These are phyloP conservation scores for Eupithecia dodoneata DNA, from an alignment of 2,888 invertebrate genomes.

Conservation along the genomic window DNA sequence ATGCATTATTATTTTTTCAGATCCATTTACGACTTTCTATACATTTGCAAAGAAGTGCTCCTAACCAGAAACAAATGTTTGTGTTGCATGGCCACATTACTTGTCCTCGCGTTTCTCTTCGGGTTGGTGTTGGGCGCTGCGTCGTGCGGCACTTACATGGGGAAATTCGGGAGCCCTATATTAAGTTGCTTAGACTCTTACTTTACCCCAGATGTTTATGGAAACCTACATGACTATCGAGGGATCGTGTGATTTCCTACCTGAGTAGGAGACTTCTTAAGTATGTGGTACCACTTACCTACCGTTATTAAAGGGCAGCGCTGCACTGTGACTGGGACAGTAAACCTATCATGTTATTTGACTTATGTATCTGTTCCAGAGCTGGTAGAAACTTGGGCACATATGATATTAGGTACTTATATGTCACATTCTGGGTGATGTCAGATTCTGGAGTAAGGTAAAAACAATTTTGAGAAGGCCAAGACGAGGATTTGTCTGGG, in stretches of 20 bases:
- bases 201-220: slow-evolving; percentile 57
- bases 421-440: too few relatives aligned
- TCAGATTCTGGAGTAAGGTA: too few relatives aligned
- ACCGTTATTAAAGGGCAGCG: background rate
- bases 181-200: slow-evolving; percentile 70
- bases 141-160: slow-evolving; percentile 66
- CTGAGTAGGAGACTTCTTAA: background rate
- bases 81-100: slow-evolving; percentile 51
- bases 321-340: too few relatives aligned
- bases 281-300: background rate
- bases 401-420: too few relatives aligned
- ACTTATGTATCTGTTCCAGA: too few relatives aligned
- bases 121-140: slow-evolving; percentile 71
- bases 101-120: slow-evolving; percentile 55
- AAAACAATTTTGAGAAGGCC: too few relatives aligned
- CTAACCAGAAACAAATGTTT: slow-evolving; percentile 59
- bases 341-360: too few relatives aligned
- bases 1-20: slow-evolving; percentile 53
- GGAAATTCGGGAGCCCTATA: slow-evolving; percentile 72
- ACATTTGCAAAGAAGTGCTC: slow-evolving; percentile 63
- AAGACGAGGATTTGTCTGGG: too few relatives aligned
- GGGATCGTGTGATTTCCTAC: slow-evolving; percentile 51
- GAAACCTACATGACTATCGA: slow-evolving; percentile 54
- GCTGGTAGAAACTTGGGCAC: too few relatives aligned
- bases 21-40: slow-evolving; percentile 64